Conservation (phyloP, 2,888 invertebrate genomes). For the Tenthredo livida region DNA sequence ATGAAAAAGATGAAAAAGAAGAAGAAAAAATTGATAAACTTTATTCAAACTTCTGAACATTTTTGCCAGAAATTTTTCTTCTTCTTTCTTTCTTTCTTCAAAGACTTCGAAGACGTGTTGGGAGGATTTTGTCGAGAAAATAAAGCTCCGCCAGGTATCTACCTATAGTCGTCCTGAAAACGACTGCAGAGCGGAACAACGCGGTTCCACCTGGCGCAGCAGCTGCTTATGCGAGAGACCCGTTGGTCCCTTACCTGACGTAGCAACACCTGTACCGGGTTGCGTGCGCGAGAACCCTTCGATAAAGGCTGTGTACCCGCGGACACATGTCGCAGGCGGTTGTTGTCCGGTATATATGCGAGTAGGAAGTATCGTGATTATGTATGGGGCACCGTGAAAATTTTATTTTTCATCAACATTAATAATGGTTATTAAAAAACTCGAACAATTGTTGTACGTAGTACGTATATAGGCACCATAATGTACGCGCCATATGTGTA, state of each 20-base stretch:
- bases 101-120: too few relatives aligned
- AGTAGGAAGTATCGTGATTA: neutral
- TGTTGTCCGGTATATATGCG: neutral
- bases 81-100: neutral
- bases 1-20: neutral
- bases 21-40: neutral
- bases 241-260: constrained; percentile 53
- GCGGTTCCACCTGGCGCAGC: constrained; percentile 49
- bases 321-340: constrained; percentile 50
- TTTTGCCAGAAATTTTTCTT: neutral
- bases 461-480: too few relatives aligned
- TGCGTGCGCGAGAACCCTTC: constrained; percentile 37
- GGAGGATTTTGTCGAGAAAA: neutral
- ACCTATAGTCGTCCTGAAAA: constrained; percentile 8
- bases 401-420: neutral
- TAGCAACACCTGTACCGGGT: constrained; percentile 49
- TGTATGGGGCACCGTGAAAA: neutral
- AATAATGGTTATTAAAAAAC: neutral
- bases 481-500: too few relatives aligned
- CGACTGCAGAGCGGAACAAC: constrained; percentile 33
- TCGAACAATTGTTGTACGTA: neutral
- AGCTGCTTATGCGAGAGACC: constrained; percentile 46
- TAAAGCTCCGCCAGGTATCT: neutral
- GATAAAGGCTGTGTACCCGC: constrained; percentile 36
- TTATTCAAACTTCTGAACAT: neutral